Percentiles rank a stretch among this genome's conserved stretches.
These are phyloP conservation scores for Agrochola lychnidis DNA, from an alignment of 2,888 invertebrate genomes.

Conservation along the genomic window DNA sequence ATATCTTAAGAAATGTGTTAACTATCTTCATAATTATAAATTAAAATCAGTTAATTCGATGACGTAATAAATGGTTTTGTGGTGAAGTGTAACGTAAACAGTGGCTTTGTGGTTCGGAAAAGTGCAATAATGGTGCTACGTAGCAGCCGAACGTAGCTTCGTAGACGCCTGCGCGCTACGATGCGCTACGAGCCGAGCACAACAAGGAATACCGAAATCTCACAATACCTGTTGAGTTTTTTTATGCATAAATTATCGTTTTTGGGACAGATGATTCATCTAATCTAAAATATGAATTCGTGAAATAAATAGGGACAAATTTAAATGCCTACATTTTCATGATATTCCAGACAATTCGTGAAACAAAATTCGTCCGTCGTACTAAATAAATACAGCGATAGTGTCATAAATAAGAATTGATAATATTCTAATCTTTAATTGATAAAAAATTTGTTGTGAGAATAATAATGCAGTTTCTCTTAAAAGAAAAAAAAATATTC, in stretches of 20 bases:
- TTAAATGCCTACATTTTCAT: neutral
- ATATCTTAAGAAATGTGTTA: constrained; percentile 35
- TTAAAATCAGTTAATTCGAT: constrained; percentile 2
- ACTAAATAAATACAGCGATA: neutral
- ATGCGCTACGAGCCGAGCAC: constrained; percentile 76
- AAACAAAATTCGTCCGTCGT: neutral
- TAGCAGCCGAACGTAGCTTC: constrained; percentile 78
- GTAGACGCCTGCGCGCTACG: constrained; percentile 89
- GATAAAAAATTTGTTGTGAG: neutral
- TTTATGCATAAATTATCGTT: constrained; percentile 2
- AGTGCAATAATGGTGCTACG: constrained; percentile 71
- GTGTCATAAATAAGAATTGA: neutral
- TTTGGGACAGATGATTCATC: neutral
- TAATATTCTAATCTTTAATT: too few species aligned
- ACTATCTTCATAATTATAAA: neutral
- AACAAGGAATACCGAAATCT: constrained; percentile 64
- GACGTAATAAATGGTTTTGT: constrained; percentile 22
- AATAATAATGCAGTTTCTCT: too few species aligned
- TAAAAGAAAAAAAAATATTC: too few species aligned
- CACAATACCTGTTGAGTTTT: constrained; percentile 80
- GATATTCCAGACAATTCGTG: neutral
- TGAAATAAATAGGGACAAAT: neutral
- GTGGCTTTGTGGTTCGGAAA: constrained; percentile 62
- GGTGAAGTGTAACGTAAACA: constrained; percentile 66
- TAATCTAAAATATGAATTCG: neutral